phyloP scores from a whole-genome alignment of 2,113 vertebrate species.

The Athene noctua region DNA sequence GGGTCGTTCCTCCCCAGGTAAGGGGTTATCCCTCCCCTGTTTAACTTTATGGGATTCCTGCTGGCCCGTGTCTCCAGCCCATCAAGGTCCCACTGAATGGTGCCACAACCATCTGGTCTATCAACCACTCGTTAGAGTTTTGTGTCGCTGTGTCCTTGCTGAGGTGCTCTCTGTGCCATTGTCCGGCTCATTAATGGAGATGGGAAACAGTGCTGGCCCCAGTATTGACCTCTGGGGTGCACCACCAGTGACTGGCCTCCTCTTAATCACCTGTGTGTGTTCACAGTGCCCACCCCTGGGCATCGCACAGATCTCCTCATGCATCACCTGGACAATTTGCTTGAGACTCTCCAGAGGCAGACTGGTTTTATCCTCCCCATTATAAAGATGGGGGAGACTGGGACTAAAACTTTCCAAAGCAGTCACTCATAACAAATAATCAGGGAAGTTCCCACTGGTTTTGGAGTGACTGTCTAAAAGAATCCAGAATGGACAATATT shows the following conservation, averaged over 20 bases:
- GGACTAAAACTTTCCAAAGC: neutral
- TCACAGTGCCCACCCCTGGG: neutral
- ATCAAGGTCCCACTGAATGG: neutral
- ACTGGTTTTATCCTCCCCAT: neutral
- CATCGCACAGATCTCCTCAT: neutral
- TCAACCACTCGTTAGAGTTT: accelerated
- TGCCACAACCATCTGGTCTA: neutral
- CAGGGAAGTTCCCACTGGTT: neutral
- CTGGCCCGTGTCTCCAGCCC: neutral
- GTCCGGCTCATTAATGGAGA: neutral
- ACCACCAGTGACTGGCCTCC: neutral
- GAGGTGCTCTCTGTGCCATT: neutral
- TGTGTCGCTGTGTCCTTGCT: accelerated
- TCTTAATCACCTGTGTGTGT: neutral
- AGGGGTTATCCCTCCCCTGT: neutral
- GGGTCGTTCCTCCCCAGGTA: neutral
- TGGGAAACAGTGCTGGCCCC: accelerated
- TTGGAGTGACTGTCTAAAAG: neutral
- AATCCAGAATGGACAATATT: neutral
- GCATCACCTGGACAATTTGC: neutral
- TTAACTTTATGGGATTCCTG: neutral
- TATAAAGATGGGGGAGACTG: accelerated
- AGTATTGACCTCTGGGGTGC: neutral
- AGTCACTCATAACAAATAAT: neutral
- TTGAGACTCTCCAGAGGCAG: neutral